These are phyloP conservation scores for Cyclophora albipunctata DNA, from an alignment of 2,888 invertebrate species.

Conservation along the genomic window DNA sequence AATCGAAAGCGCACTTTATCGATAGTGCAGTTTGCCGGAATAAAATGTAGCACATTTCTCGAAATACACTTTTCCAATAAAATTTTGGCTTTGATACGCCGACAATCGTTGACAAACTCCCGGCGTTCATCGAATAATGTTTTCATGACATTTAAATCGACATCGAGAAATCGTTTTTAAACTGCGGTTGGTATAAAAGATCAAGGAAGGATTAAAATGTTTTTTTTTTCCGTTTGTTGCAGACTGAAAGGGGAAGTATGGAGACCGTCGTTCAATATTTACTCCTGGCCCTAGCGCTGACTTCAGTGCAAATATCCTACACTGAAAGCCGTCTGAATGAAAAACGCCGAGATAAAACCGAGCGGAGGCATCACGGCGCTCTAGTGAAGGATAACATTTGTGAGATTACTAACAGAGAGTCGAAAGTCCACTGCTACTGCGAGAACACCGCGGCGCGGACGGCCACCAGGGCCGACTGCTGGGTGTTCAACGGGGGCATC, in stretches of 20 bases:
- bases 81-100: too few relatives aligned
- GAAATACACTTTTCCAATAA: too few relatives aligned
- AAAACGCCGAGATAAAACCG: slow-evolving; percentile 71
- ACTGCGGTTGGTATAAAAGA: not conserved
- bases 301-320: slow-evolving; percentile 71
- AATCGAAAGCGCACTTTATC: too few relatives aligned
- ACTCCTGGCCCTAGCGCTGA: slow-evolving; percentile 67
- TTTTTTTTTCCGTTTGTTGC: slow-evolving; percentile 50
- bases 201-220: slow-evolving; percentile 2
- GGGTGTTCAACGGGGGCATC: slow-evolving; percentile 82
- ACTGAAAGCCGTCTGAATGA: slow-evolving; percentile 71
- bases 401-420: slow-evolving; percentile 69
- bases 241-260: slow-evolving; percentile 55
- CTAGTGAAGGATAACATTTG: slow-evolving; percentile 74
- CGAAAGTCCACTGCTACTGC: slow-evolving; percentile 81
- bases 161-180: too few relatives aligned
- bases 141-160: too few relatives aligned
- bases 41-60: too few relatives aligned
- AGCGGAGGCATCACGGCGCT: slow-evolving; percentile 53
- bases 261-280: slow-evolving; percentile 68
- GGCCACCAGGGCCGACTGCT: slow-evolving; percentile 84
- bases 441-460: slow-evolving; percentile 70
- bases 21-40: too few relatives aligned
- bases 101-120: too few relatives aligned
- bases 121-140: too few relatives aligned